Conservation (phyloP, 2,797 vertebrate species). For the Taeniopygia guttata region DNA sequence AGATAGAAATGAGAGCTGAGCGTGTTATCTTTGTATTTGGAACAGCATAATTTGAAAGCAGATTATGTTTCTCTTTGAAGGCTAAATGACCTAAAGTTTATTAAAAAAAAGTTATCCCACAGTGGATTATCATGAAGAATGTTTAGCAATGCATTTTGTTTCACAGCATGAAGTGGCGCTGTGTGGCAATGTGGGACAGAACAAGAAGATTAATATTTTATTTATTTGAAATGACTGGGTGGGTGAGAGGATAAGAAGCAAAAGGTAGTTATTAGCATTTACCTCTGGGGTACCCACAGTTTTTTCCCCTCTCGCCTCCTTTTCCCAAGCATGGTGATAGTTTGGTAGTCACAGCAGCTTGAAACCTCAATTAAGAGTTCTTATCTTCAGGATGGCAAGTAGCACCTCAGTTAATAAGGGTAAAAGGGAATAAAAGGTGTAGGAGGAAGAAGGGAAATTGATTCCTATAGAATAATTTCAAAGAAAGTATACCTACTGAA, state of each 20-base stretch:
- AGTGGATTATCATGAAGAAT: conserved; percentile 37
- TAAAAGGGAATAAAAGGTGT: not conserved
- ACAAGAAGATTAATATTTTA: not conserved
- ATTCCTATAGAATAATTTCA: conserved; percentile 11
- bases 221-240: not conserved
- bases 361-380: not conserved
- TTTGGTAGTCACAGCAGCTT: not conserved
- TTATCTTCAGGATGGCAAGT: not conserved
- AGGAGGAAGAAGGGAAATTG: not conserved
- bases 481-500: not conserved
- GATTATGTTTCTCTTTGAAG: conserved; percentile 62
- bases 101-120: conserved; percentile 31
- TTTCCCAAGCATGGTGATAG: not conserved
- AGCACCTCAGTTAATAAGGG: conserved; percentile 10
- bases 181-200: not conserved
- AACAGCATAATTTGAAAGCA: conserved; percentile 49
- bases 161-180: not conserved
- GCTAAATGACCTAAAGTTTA: conserved; percentile 51
- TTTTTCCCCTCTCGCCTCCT: not conserved
- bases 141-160: not conserved
- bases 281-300: not conserved
- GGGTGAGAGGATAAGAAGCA: not conserved
- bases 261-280: not conserved
- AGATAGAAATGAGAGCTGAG: conserved; percentile 37
- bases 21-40: conserved; percentile 47